Evolutionary conservation across 2,113 vertebrate species (phyloP), one percentile per base, ranked within the genome.

Genomic region (Tachuris rubrigastra): DNA sequence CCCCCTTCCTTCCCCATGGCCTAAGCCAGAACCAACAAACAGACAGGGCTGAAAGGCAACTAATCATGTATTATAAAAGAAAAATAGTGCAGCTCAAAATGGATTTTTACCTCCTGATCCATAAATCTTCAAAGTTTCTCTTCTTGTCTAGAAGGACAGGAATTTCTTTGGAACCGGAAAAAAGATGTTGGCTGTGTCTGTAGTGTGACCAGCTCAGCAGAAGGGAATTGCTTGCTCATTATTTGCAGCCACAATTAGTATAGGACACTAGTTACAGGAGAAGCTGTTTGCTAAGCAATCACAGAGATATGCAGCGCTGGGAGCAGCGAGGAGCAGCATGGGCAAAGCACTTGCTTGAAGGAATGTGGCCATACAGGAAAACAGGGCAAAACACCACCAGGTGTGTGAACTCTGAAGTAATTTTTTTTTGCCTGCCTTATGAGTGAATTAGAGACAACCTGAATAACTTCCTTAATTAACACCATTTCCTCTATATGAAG

Each of bases 341-440:
- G 67, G 79, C 44, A 74, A 50, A 93, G 63, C 27, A 24, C 17
- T 80, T 80, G 72, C 30, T 52, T 0, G 0, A 46, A 97, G 85
- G 95, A 96, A 96, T 97, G 93, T 53, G 49, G 95, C 71, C 85
- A 44, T n/a, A 71, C 88, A 95, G 85, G 95, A 90, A 96, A 68
- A 80, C 82, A 52, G 87, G 42, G 56, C 49, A 63, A 65, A 92
- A 50, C 31, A 86, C 39, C 55, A 67, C 4, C 5, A 1, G 75
- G 27, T 35, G 78, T 82, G 75, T 71, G 59, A 94, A 62, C 50
- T 79, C 82, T 68, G 53, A 55, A 47, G 88, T 53, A 68, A 25
- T 23, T 37, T 47, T 82, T 39, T 41, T 79, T 75, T 62, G 13
- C 33, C 14, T 78, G n/a, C 27, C 66, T 73, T 3, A 0, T 90